Evolutionary conservation across 2,888 invertebrate genomes (phyloP).

Genomic region (Lacanobia wlatinum): DNA sequence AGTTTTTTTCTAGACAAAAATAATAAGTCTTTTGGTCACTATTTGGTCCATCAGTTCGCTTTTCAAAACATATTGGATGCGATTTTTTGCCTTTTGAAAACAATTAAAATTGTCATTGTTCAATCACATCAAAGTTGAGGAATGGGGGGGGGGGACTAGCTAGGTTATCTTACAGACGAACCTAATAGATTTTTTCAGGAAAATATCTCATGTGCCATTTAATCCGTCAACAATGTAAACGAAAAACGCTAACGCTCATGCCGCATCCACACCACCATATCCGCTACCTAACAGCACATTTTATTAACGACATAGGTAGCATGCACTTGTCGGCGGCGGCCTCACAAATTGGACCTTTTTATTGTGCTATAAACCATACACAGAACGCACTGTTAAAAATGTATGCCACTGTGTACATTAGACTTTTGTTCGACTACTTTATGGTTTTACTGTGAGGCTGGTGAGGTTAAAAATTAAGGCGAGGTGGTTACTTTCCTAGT

Average conservation of each 20-base stretch:
- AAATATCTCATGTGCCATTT: too few species aligned
- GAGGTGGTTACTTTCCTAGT: neutral
- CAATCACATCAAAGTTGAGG: too few species aligned
- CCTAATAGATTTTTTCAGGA: too few species aligned
- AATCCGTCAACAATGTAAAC: too few species aligned
- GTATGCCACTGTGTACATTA: constrained; percentile 3
- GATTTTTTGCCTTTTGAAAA: too few species aligned
- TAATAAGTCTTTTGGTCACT: too few species aligned
- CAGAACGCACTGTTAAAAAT: constrained; percentile 33
- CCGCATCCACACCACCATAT: neutral
- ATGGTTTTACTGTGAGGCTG: neutral
- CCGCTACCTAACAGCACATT: constrained; percentile 36
- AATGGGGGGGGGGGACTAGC: too few species aligned
- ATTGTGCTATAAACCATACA: constrained; percentile 40
- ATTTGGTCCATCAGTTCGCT: too few species aligned
- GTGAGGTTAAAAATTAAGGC: neutral
- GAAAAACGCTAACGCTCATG: constrained; percentile 15
- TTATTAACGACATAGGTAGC: constrained; percentile 55
- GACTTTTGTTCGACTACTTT: neutral
- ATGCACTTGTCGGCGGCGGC: constrained; percentile 55
- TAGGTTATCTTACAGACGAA: too few species aligned
- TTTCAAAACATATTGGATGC: too few species aligned
- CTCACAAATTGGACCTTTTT: constrained; percentile 55
- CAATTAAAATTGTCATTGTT: too few species aligned
- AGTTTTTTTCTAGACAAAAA: too few species aligned